Base-by-base conservation (phyloP, 2,797 vertebrate genomes). In the Betta splendens region DNA sequence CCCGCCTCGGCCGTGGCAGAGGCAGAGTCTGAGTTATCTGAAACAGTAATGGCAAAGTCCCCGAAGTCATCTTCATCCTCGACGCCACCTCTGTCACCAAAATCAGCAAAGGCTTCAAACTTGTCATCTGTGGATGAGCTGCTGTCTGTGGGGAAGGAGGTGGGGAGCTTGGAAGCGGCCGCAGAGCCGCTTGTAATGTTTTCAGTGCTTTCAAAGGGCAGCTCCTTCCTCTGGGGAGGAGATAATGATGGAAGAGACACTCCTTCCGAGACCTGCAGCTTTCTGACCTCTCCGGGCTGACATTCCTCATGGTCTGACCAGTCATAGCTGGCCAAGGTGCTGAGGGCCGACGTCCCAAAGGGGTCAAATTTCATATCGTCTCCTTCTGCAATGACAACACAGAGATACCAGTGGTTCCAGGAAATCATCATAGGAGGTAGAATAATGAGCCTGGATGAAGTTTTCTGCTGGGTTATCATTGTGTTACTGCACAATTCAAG, bases 281-380 rank as follows among this genome's bases (percentile, higher is more conserved):
- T 94, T 81, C 81, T 92, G 86, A 84, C 87, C 69, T 92, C 93
- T 63, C 52, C 40, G 18, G 88, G 85, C 6, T 85, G 55, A 55
- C 74, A 31, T 50, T 95, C 95, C 2, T 97, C 96, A 70, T 89
- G 93, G 69, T 97, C 95, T 9, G 94, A 92, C 94, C 95, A 97
- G 84, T 98, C 95, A 51, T 85, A 95, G 90, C 88, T 93, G 38
- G 91, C 81, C 76, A 95, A 84, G 82, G 91, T 91, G 87, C 94
- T 92, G 85, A 92, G 77, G 26, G 82, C 85, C 28, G 95, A 94
- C 54, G 90, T 95, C 84, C 95, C 94, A 53, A 96, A 96, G 1
- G 93, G 92, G 87, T 93, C 93, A 72, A 94, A 94, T 91, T 95
- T 97, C 75, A 95, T 88, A 90, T 97, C 94, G 53, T 98, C 95